Base-by-base conservation (phyloP, 2,797 vertebrate genomes). In the Euphonia xanthogaster region DNA sequence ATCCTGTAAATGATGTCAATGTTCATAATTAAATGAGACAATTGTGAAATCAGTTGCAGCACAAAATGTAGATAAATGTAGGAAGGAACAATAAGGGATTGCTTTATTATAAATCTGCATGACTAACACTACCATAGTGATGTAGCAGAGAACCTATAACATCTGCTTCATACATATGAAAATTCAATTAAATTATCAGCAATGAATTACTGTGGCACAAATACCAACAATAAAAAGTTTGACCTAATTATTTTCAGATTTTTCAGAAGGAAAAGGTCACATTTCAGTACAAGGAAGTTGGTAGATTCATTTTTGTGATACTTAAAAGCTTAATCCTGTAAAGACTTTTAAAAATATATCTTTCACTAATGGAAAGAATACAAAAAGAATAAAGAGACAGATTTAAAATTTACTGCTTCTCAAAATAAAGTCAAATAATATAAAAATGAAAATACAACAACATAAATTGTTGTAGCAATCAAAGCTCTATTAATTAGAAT, bases 181-280 rank as follows among this genome's bases (percentile, higher is more conserved):
- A 98, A 97, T 97, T 97, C 97, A 98, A 97, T 98, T 98, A 97
- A 97, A 97, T 91, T 94, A 95, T 96, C 97, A 96, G 60, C 90
- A 91, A 74, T 97, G 91, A 97, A 96, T 97, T 96, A 96, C 89
- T 12, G 35, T 89, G 93, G 77, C 88, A 93, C 77, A 97, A 97
- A 97, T 94, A 98, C 61, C 96, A 96, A 95, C 94, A 95, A 51
- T 25, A 37, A 84, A 96, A 97, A 94, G 18, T 93, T 91, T 97
- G 95, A 95, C 86, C 95, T 97, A 97, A 97, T 97, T 97, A 97
- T 96, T 94, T 94, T 86, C 82, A 93, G 42, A 95, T 96, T 93
- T 97, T 93, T 97, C 86, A 94, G 68, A 16, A 57, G 65, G 74
- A 93, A 97, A 97, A 97, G 66, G 88, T 96, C 82, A 53, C 39